These are phyloP conservation scores for Horisme vitalbata DNA, from an alignment of 2,888 invertebrate genomes.

Conservation along the genomic window DNA sequence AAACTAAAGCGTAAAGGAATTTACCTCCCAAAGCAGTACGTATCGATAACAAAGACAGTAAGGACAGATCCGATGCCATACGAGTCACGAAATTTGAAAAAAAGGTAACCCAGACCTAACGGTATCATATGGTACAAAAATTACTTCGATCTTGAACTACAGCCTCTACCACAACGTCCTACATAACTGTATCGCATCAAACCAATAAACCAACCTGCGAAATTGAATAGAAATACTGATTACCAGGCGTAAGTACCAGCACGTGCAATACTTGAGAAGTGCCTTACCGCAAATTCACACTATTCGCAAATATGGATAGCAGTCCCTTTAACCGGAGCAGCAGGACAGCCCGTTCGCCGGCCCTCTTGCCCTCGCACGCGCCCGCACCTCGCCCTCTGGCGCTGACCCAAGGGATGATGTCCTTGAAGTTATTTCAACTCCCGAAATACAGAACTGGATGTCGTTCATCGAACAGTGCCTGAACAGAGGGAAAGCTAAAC, in stretches of 20 bases:
- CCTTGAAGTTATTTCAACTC: too few relatives aligned
- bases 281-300: conserved; percentile 14
- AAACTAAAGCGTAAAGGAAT: conserved; percentile 23
- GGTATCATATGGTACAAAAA: conserved; percentile 4
- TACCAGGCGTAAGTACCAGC: conserved; percentile 16
- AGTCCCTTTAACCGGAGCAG: too few relatives aligned
- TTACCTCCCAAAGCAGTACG: conserved; percentile 11
- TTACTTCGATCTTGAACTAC: conserved; percentile 8
- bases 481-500: too few relatives aligned
- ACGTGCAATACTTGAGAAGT: conserved; percentile 19
- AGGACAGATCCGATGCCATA: conserved; percentile 3
- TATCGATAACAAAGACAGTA: neutral
- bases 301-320: too few relatives aligned
- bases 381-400: too few relatives aligned
- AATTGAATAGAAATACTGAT: conserved; percentile 18
- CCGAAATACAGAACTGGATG: too few relatives aligned
- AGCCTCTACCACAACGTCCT: conserved; percentile 16
- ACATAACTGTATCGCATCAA: conserved; percentile 16
- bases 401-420: too few relatives aligned
- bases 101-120: conserved; percentile 2
- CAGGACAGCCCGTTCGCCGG: too few relatives aligned
- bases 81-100: neutral
- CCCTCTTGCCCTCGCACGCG: too few relatives aligned
- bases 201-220: conserved; percentile 8
- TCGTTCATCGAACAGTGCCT: too few relatives aligned